A percentile compares a stretch with the other conserved stretches of the same genome.
These are phyloP conservation scores for Seira sanloemensis DNA, from an alignment of 2,888 invertebrate genomes.

Conservation along the genomic window DNA sequence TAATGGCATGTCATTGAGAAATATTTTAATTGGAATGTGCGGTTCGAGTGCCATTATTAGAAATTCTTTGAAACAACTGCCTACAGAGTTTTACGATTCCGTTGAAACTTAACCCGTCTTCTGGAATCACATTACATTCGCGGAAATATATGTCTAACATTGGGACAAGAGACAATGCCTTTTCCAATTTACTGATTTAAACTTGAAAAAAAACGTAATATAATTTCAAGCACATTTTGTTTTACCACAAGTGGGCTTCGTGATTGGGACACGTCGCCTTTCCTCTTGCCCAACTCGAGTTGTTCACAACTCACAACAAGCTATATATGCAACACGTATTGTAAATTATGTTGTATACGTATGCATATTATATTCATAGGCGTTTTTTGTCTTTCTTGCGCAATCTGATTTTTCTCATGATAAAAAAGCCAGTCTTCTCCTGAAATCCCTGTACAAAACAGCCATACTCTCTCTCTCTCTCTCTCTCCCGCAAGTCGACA, in stretches of 20 bases:
- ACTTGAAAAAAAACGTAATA: background rate
- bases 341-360: background rate
- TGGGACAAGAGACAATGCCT: too few species aligned
- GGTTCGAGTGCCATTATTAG: too few species aligned
- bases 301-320: background rate
- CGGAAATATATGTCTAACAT: background rate
- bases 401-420: conserved; percentile 5
- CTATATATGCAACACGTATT: background rate
- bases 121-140: background rate
- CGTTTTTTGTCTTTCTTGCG: conserved; percentile 2
- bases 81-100: too few species aligned
- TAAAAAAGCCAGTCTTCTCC: background rate
- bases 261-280: conserved; percentile 5
- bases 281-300: background rate
- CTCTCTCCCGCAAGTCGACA: background rate
- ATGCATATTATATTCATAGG: background rate
- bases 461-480: too few species aligned
- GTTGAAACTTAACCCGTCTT: background rate
- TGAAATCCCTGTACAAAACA: too few species aligned
- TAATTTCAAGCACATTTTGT: background rate
- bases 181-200: background rate
- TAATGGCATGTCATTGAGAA: too few species aligned
- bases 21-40: too few species aligned
- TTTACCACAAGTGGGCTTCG: too few species aligned
- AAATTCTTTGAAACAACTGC: too few species aligned